phyloP scores from a whole-genome alignment of 2,888 invertebrate species.

The Ariolimax columbianus region DNA sequence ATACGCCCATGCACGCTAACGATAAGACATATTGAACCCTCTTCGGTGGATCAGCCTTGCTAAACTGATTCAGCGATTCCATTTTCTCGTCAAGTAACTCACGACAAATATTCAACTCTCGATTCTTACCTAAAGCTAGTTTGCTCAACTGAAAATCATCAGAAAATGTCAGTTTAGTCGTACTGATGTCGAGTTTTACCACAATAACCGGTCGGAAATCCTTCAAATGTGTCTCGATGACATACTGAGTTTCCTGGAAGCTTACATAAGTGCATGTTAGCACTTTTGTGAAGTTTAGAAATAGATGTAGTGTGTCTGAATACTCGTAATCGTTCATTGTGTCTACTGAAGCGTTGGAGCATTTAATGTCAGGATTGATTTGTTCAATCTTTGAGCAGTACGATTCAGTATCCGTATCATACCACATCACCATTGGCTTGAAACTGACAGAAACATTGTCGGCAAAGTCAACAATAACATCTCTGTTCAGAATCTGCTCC shows the following conservation, averaged over 20 bases:
- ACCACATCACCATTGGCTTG: background rate
- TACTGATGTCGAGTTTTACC: background rate
- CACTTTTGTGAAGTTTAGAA: background rate
- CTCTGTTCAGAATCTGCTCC: background rate
- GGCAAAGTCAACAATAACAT: background rate
- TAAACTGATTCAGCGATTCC: too few relatives aligned
- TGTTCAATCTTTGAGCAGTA: background rate
- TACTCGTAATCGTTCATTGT: background rate
- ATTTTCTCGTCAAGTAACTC: slow-evolving; percentile 9
- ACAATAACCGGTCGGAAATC: background rate
- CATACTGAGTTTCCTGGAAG: background rate
- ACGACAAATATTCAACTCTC: background rate
- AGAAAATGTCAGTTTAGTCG: background rate
- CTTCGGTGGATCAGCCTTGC: background rate
- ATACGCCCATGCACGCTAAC: slow-evolving; percentile 16
- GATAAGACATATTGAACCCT: slow-evolving; percentile 9
- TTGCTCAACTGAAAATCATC: background rate
- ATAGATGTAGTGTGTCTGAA: background rate
- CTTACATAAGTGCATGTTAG: slow-evolving; percentile 10
- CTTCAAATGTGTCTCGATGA: background rate
- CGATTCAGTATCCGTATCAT: background rate
- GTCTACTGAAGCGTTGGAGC: background rate
- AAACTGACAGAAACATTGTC: background rate
- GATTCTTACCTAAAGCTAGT: background rate
- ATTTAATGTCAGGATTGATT: background rate